phyloP scores from a whole-genome alignment of 2,888 invertebrate species.

The Blomia tropicalis region DNA sequence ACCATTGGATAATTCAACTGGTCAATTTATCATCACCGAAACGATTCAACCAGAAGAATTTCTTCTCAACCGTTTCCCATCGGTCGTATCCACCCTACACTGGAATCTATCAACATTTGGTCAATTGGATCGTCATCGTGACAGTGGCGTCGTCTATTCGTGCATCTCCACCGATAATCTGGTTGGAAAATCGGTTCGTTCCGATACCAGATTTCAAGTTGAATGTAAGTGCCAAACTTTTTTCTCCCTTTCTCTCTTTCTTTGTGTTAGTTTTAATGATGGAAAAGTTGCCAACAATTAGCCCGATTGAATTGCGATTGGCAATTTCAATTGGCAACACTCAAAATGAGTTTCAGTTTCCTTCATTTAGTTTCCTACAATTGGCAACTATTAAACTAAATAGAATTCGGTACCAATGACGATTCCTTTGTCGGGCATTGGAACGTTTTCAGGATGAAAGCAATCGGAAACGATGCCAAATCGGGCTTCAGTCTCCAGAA shows the following conservation, averaged over 20 bases:
- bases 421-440: too few relatives aligned
- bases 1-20: conserved; percentile 22
- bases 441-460: too few relatives aligned
- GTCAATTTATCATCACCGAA: conserved; percentile 23
- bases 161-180: conserved; percentile 29
- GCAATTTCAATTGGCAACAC: too few relatives aligned
- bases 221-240: conserved; percentile 54
- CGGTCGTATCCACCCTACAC: conserved; percentile 65
- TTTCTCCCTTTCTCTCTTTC: conserved; percentile 4
- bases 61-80: conserved; percentile 59
- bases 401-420: too few relatives aligned
- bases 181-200: conserved; percentile 62
- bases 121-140: conserved; percentile 28
- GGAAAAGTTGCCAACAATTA: too few relatives aligned
- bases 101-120: conserved; percentile 29
- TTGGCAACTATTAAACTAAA: too few relatives aligned
- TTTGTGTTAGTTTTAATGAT: not conserved
- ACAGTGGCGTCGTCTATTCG: conserved; percentile 30
- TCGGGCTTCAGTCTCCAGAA: too few relatives aligned
- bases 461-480: too few relatives aligned
- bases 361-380: too few relatives aligned
- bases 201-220: conserved; percentile 65
- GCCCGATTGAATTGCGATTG: not conserved
- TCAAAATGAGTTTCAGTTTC: too few relatives aligned
- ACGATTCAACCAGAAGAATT: conserved; percentile 27